Base-by-base conservation (phyloP, 2,888 invertebrate genomes). In the Halocaridina rubra region DNA sequence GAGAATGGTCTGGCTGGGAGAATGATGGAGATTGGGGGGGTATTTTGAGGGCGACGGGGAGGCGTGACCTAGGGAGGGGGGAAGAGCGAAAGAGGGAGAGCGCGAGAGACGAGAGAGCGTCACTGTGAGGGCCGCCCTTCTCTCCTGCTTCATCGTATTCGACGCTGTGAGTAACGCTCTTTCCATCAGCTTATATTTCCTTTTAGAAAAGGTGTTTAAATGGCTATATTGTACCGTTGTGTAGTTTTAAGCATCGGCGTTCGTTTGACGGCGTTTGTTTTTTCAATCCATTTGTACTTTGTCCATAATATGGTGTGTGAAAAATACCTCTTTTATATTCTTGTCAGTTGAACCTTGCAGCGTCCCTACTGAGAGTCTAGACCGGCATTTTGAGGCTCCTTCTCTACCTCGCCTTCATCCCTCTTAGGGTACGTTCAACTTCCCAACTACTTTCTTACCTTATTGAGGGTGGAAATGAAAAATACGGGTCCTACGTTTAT, bases 291-390 rank as follows among this genome's bases (percentile, higher is more conserved):
- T 24, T 13, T 67, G 61, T 81, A 81, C 81, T 81, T 81, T 19
- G 29, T 29, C 33, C 24, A 24, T 16, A 61, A 81, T 64, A 24
- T 39, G 1, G 22, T 27, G 74, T 61, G n/a, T 8, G 24, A 74
- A 19, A 10, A n/a, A 5, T 7, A 22, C 13, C 24, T 71, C 64
- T 27, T 81, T 61, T 75, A 64, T 79, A 39, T 57, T 27, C 53
- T 53, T 67, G 84, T 79, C 74, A 79, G 77, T 72, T 84, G 79
- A 75, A 61, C 84, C 84, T 84, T 79, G 78, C 64, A 79, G 84
- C 79, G 84, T 84, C 79, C 27, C 30, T 72, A 33, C 78, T 46
- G 78, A 84, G 67, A 72, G 79, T 33, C 64, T 72, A 84, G 74
- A 79, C 79, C 84, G 84, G 84, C 84, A 84, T 79, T 84, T 79